Evolutionary conservation across 2,888 invertebrate genomes (phyloP).

Genomic region (Leptinotarsa peninsularis): DNA sequence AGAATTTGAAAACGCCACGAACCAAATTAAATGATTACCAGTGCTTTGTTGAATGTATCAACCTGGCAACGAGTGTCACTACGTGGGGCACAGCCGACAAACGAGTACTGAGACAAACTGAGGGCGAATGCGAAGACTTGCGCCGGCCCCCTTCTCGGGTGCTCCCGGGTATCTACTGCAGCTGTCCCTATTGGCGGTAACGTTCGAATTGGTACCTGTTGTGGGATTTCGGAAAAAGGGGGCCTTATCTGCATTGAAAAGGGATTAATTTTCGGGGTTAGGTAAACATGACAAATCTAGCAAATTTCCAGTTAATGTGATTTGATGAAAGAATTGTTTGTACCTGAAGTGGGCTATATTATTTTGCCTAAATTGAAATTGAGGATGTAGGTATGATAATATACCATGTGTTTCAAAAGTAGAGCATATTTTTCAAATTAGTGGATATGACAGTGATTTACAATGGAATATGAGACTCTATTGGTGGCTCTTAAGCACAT

Average conservation of each 20-base stretch:
- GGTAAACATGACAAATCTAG: not conserved
- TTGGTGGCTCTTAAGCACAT: too few species aligned
- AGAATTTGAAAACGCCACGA: not conserved
- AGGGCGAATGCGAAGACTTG: conserved; percentile 64
- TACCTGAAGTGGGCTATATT: too few species aligned
- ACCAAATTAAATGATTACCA: not conserved
- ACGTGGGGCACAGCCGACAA: conserved; percentile 34
- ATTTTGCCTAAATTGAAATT: too few species aligned
- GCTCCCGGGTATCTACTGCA: conserved; percentile 54
- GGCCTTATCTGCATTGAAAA: not conserved
- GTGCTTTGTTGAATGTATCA: conserved; percentile 18
- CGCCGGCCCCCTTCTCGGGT: conserved; percentile 64
- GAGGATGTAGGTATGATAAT: too few species aligned
- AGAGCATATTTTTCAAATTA: too few species aligned
- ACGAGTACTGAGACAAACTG: conserved; percentile 53
- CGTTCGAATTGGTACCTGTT: conserved; percentile 46
- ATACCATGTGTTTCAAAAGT: too few species aligned
- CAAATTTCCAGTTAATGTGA: too few species aligned
- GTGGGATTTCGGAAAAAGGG: conserved; percentile 5
- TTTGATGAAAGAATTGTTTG: too few species aligned
- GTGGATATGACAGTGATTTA: too few species aligned
- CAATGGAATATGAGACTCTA: too few species aligned
- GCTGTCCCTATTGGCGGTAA: conserved; percentile 50
- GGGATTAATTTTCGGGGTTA: too few species aligned
- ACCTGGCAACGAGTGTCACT: conserved; percentile 49